Conservation (phyloP, 1,140 invertebrate species). For the Babylonia areolata region DNA sequence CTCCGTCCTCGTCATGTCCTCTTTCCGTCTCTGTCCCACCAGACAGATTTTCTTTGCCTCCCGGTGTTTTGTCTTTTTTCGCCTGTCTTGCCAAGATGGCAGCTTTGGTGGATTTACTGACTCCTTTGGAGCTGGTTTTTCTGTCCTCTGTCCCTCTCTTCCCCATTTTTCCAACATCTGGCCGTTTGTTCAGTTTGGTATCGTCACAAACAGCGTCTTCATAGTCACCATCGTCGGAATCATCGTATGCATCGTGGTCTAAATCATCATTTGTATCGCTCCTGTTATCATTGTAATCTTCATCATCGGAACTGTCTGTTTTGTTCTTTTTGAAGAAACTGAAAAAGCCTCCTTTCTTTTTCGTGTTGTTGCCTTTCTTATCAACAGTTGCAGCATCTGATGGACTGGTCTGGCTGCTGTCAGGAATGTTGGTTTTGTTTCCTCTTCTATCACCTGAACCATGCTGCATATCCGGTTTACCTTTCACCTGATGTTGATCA, state of each 20-base stretch:
- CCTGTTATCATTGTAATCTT: background rate
- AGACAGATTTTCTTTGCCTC: background rate
- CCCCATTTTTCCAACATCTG: background rate
- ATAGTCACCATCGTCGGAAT: background rate
- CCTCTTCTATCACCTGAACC: no score
- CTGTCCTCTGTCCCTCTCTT: background rate
- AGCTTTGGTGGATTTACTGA: background rate
- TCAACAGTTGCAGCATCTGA: background rate
- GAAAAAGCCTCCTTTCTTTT: slow-evolving; percentile 1
- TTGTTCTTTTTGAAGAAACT: slow-evolving; percentile 9
- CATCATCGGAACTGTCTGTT: background rate
- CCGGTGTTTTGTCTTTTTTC: background rate
- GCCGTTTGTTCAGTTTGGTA: background rate
- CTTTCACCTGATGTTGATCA: background rate
- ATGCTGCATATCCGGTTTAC: background rate
- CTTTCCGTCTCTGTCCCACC: no score
- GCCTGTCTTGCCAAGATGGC: background rate
- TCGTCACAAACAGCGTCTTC: background rate
- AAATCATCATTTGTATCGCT: background rate
- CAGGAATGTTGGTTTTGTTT: no score
- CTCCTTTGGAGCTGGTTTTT: background rate
- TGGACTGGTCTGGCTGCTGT: background rate
- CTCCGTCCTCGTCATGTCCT: background rate
- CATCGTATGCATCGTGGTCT: background rate
- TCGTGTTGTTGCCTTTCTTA: background rate